Base-by-base conservation (phyloP, 2,113 vertebrate genomes). In the Serilophus lunatus region DNA sequence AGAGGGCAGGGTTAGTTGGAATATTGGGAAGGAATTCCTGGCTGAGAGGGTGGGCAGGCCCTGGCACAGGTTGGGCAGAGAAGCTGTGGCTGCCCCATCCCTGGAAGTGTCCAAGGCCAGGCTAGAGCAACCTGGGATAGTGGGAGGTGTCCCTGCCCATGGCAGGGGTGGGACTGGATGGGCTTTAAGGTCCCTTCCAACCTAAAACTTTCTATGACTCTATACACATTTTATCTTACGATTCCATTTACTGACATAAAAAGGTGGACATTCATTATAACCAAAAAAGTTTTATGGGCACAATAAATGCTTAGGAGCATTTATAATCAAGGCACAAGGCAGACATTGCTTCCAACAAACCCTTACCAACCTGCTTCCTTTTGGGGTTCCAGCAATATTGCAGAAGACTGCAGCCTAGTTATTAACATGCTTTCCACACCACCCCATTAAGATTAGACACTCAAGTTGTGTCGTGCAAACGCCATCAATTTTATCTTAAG, bases 401-500 rank as follows among this genome's bases (percentile, higher is more conserved):
- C 69, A 81, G 66, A 70, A 91, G 33, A 54, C 56, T 71, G 72
- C 69, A 78, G 82, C 24, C 78, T 65, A 4, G 6, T 74, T 91
- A 94, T 90, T 93, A 95, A 38, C 51, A 88, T 70, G 80, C 79
- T 94, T 86, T 84, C 89, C 91, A 91, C 77, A 92, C 80, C 79
- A 75, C 49, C 44, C 57, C 76, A 47, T 88, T 90, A 77, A 82
- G 49, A 93, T 91, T 54, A 88, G 86, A 69, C 54, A 72, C 84
- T 92, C 74, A 93, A 92, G 80, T 31, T 93, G 63, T 50, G 50
- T 70, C 68, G 36, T 76, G 50, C 70, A 94, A 77, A 86, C 66
- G 59, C 42, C 85, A 92, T 81, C 74, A 49, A n/a, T 93, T 86
- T 94, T 88, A 85, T 92, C 75, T 74, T 86, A 86, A 76, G 53